Base-by-base conservation (phyloP, 2,113 vertebrate genomes). In the Gopherus flavomarginatus region DNA sequence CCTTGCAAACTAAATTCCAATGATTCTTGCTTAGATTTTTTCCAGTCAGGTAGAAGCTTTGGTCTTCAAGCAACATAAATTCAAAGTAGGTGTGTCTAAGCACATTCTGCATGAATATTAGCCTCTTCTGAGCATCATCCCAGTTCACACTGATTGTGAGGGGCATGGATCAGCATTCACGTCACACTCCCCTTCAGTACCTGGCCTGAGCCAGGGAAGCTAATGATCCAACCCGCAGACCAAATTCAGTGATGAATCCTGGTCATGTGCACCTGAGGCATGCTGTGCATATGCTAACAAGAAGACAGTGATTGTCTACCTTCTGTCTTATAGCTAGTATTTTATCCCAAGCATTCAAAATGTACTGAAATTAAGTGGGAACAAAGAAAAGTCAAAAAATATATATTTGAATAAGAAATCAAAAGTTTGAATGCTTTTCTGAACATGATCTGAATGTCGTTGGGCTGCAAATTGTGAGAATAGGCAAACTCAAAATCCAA, bases 21-120 rank as follows among this genome's bases (percentile, higher is more conserved):
- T n/a, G 11, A 69, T 95, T 89, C 22, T 94, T 88, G 1, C 65
- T 95, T 53, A 81, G 38, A 4, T 85, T 47, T 96, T 90, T 92
- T 2, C 13, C 44, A 26, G 22, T 13, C 12, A 8, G 13, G 13
- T 26, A 78, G 9, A 11, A 2, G 88, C 1, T 6, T 6, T 79
- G 2, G 57, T 35, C 6, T 83, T 95, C 14, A 88, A 54, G 5
- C 31, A 75, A 31, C 38, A 88, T 19, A 83, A 44, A 83, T 21
- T 14, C 5, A 92, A 77, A 8, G 7, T 91, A 75, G 88, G 79
- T 78, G 35, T 54, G 90, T 83, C 72, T 84, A 92, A 86, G 44
- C 49, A 83, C 10, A 81, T 89, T 3, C 29, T 94, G 26, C 80
- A 56, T 72, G n/a, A 95, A 69, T 86, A 78, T 47, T 81, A 86